phyloP scores from a whole-genome alignment of 1,140 invertebrate genomes.

The Belonocnema kinseyi region DNA sequence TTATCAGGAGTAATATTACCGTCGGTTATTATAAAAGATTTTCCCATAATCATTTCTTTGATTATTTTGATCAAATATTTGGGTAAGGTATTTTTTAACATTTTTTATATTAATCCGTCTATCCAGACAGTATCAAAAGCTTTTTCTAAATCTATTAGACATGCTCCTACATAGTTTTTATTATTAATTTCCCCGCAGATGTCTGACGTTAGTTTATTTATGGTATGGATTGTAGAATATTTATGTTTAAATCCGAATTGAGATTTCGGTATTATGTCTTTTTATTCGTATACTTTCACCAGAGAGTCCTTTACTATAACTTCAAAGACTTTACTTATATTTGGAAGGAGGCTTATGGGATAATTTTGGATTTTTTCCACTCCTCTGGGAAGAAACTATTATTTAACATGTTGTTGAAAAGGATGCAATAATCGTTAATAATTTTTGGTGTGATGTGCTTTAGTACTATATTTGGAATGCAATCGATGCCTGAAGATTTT shows the following conservation, averaged over 20 bases:
- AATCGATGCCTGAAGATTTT: too few relatives aligned
- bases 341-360: constrained; percentile 47
- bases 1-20: too few relatives aligned
- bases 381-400: constrained; percentile 40
- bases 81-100: not conserved
- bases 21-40: not conserved
- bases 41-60: not conserved
- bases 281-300: too few relatives aligned
- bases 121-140: not conserved
- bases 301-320: constrained; percentile 39
- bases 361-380: constrained; percentile 52
- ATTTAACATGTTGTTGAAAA: constrained; percentile 44
- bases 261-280: not conserved
- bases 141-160: not conserved
- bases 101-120: not conserved
- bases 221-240: not conserved
- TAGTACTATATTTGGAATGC: too few relatives aligned
- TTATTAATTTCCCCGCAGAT: not conserved
- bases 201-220: constrained; percentile 1
- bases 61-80: too few relatives aligned
- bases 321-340: constrained; percentile 38
- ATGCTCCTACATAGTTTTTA: not conserved
- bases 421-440: not conserved
- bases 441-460: too few relatives aligned
- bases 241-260: not conserved